These are phyloP conservation scores for Scrobipalpa costella DNA, from an alignment of 2,888 invertebrate genomes.

Conservation along the genomic window DNA sequence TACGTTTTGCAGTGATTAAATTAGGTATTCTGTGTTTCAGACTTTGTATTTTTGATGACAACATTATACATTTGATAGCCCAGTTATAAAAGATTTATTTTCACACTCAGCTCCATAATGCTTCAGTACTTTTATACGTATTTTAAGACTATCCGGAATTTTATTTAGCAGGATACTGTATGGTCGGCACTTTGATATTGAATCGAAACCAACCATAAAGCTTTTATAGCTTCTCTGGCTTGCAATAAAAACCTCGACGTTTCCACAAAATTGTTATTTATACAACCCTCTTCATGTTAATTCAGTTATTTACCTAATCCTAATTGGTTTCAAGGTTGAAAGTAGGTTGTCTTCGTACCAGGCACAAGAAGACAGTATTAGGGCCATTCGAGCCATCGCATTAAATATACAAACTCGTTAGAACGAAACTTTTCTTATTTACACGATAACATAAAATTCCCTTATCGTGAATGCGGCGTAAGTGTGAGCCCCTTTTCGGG, in stretches of 20 bases:
- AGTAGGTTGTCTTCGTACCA: constrained; percentile 25
- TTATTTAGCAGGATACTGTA: background rate
- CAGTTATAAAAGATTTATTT: background rate
- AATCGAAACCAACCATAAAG: background rate
- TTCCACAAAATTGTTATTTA: constrained; percentile 10
- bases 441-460: constrained; percentile 36
- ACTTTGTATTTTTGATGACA: background rate
- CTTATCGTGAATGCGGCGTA: background rate
- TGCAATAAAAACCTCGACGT: constrained; percentile 13
- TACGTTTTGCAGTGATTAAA: too few relatives aligned
- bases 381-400: constrained; percentile 25
- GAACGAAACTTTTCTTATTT: constrained; percentile 41
- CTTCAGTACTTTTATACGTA: background rate
- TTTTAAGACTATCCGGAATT: background rate
- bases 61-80: background rate
- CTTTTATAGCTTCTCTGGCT: constrained; percentile 15
- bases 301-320: constrained; percentile 16
- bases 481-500: constrained; percentile 27
- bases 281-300: constrained; percentile 12
- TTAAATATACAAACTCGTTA: constrained; percentile 32
- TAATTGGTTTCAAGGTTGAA: constrained; percentile 26
- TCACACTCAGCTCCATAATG: background rate
- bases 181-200: background rate
- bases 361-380: constrained; percentile 18
- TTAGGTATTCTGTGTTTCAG: too few relatives aligned